phyloP scores from a whole-genome alignment of 2,113 vertebrate genomes.

The Planiliza haematocheilus region DNA sequence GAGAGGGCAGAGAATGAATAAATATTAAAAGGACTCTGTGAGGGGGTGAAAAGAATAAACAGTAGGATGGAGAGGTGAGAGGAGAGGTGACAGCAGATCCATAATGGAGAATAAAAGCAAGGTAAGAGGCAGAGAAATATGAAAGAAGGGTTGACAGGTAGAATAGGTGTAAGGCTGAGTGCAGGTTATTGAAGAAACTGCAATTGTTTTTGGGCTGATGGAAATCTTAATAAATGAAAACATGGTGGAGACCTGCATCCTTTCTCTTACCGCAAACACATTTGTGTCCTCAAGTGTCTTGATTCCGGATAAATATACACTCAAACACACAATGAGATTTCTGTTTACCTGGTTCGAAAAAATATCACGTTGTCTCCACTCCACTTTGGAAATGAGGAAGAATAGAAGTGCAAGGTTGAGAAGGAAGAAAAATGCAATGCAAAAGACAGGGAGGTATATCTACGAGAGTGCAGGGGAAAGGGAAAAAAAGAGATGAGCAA shows the following conservation, averaged over 20 bases:
- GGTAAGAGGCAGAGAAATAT: neutral
- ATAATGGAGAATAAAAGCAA: constrained; percentile 30
- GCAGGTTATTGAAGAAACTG: constrained; percentile 16
- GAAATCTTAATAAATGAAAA: constrained; percentile 32
- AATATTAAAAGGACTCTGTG: constrained; percentile 8
- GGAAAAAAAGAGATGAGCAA: neutral
- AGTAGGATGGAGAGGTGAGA: constrained; percentile 20
- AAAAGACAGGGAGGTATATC: neutral
- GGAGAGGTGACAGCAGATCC: constrained; percentile 3
- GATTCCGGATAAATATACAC: too few relatives aligned
- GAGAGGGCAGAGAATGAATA: constrained; percentile 12
- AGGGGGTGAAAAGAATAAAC: constrained; percentile 16
- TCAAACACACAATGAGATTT: too few relatives aligned
- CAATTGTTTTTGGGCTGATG: constrained; percentile 22
- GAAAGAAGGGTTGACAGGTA: neutral
- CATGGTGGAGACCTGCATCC: neutral
- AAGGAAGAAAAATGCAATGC: constrained; percentile 3
- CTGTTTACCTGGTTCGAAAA: too few relatives aligned
- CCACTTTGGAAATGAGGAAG: too few relatives aligned
- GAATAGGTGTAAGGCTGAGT: neutral
- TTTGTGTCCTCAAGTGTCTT: too few relatives aligned
- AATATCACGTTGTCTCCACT: too few relatives aligned
- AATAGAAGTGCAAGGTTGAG: too few relatives aligned
- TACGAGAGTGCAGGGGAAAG: constrained; percentile 5
- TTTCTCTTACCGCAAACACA: too few relatives aligned